Evolutionary conservation across 2,888 invertebrate species (phyloP).

Genomic region (Andrena fulva): DNA sequence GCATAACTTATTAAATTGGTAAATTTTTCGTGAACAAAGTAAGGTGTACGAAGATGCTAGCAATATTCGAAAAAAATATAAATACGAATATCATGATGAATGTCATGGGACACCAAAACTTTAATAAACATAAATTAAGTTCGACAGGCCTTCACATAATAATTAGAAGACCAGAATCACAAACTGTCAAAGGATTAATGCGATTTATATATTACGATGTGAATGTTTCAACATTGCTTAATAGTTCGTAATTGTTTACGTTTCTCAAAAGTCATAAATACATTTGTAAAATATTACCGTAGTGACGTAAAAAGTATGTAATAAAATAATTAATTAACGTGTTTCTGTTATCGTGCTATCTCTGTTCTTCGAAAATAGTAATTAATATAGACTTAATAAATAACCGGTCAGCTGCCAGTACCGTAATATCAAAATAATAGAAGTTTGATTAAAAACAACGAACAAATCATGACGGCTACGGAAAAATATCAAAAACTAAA

Average conservation of each 20-base stretch:
- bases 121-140: too few species aligned
- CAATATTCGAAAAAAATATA: too few species aligned
- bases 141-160: too few species aligned
- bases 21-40: too few species aligned
- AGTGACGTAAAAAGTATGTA: background rate
- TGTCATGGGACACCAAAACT: too few species aligned
- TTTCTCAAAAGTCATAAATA: background rate
- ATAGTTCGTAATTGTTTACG: background rate
- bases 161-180: too few species aligned
- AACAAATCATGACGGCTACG: background rate
- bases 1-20: too few species aligned
- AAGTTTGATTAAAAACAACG: background rate
- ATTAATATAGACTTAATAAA: background rate
- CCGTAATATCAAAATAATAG: background rate
- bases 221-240: background rate
- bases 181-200: background rate
- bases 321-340: background rate
- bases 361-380: background rate
- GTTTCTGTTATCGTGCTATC: background rate
- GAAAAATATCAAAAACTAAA: background rate
- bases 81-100: too few species aligned
- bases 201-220: background rate
- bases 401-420: slow-evolving; percentile 1
- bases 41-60: background rate
- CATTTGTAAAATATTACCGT: background rate